Base-by-base conservation (phyloP, 2,888 invertebrate genomes). In the Cataglyphis livida region DNA sequence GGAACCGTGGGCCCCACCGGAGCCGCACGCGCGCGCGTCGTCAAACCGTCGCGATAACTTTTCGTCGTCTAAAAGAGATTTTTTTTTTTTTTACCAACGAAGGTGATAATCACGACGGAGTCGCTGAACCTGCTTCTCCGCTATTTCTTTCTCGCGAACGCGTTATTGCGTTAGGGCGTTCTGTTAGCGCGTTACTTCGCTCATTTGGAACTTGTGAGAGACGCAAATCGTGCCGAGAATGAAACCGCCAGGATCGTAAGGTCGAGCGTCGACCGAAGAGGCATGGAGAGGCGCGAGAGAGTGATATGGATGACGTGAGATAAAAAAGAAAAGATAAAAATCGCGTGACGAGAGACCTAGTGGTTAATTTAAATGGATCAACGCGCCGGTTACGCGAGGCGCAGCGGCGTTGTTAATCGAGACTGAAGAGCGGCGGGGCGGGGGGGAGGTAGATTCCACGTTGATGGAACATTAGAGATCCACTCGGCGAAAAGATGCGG, bases 401-500 rank as follows among this genome's bases (percentile, higher is more conserved):
- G 84, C 82, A 82, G 84, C 70, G 81, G 81, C 84, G 84, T 85
- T 82, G 84, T 85, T 82, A 62, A 18, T 76, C 51, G 79, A 44
- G 28, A 78, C 12, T 64, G 71, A 62, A 66, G 68, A 65, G 74
- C 65, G 61, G 85, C 81, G 65, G 66, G 76, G 81, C 88, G 83
- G 28, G 76, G 76, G 68, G 9, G 76, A 57, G 54, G 66, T 28
- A 35, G 64, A 48, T 48, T 48, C 54, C 57, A 79, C 59, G 87
- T 88, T 87, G 85, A 90, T 90, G 87, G 88, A 83, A 89, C 79
- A 84, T 88, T 88, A 83, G 88, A 21, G n/a, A 54, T 71, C 38
- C 75, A 81, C 54, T 74, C 85, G 87, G 90, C 87, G 87, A 68
- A 88, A 94, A 92, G 87, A 94, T 94, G 94, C 94, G 92, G 92